Base-by-base conservation (phyloP, 1,140 invertebrate species). In the Bursaphelenchus mucronatus region DNA sequence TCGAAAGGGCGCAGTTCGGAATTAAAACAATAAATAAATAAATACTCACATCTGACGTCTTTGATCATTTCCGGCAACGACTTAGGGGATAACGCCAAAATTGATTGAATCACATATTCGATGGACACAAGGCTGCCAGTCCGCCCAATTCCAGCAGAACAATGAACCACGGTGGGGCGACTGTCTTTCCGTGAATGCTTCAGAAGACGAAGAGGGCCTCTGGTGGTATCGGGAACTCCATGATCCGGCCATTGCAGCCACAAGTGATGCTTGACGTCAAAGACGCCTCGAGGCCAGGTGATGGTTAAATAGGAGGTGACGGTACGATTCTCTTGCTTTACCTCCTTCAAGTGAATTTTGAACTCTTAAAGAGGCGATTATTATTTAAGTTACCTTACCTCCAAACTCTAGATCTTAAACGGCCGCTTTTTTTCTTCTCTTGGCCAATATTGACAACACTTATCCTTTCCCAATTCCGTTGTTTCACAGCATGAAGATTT, bases 401-500 rank as follows among this genome's bases (percentile, higher is more conserved):
- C 64, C 10, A 30, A 30, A 30, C 58, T 52, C 11, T 67, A 61
- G 15, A 66, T 41, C n/a, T 43, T 11, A 17, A 43, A 46, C 11
- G 50, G 51, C 43, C n/a, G n/a, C n/a, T n/a, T n/a, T n/a, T n/a
- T n/a, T 52, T 46, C 39, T 66, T 49, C 17, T 15, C 10, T 6
- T 61, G 64, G 62, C 64, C 15, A n/a, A 30, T 55, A 43, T 55
- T 63, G 49, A 19, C 10, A 39, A 21, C 53, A 65, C 44, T 51
- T 66, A 3, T 21, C 45, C 50, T 77, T 76, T 40, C 87, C 86
- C 51, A 88, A 87, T 80, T 92, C 90, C 50, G 87, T 85, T 15
- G 91, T 85, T 74, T 88, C 88, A 0, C 90, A 92, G 87, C 90
- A 92, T 92, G 0, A 94, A 89, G 53, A 96, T 88, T 65, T 89